Evolutionary conservation across 1,140 invertebrate species (phyloP), one percentile per base, ranked within the genome.

Genomic region (Grapholita molesta): DNA sequence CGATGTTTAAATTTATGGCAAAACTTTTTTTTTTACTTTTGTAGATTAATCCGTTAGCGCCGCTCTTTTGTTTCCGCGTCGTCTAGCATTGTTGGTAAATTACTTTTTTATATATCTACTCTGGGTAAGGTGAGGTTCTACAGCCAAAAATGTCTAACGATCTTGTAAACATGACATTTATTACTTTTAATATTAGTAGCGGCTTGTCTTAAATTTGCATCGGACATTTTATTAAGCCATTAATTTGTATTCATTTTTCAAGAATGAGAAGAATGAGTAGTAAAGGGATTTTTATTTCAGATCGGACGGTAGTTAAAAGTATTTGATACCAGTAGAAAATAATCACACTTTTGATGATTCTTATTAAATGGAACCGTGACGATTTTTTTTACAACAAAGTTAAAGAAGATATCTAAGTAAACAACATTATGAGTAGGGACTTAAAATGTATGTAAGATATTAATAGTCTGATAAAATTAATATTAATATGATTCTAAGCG

Each of bases 121-220:
- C 6, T 48, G 38, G 15, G 15, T 18, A 12, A 48, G 15, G 18
- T 21, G 42, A 5, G 42, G 55, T 61, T 57, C 55, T 30, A 32
- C 32, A 25, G 24, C 25, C 55, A 61, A 61, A 61, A 61, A 61
- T 61, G 55, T 61, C 55, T 30, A 61, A 61, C 25, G 24, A 28
- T 61, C 55, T 25, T 61, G 55, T 61, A 30, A 61, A 61, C 55
- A 61, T 61, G 15, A 25, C 42, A 48, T 2, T 61, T 61, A 61
- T 61, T 32, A 25, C 28, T 7, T 30, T 3, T 61, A 61, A 18
- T 61, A 30, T 32, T 61, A 6, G 25, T 61, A 28, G 55, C 55
- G 55, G 55, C n/a, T 57, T 57, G 53, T 30, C 7, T 61, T 25
- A 6, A 61, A 61, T 61, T 61, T 61, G 55, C 12, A 61, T 61